Conservation (phyloP, 1,140 invertebrate species). For the Stenopsyche tienmushanensis region DNA sequence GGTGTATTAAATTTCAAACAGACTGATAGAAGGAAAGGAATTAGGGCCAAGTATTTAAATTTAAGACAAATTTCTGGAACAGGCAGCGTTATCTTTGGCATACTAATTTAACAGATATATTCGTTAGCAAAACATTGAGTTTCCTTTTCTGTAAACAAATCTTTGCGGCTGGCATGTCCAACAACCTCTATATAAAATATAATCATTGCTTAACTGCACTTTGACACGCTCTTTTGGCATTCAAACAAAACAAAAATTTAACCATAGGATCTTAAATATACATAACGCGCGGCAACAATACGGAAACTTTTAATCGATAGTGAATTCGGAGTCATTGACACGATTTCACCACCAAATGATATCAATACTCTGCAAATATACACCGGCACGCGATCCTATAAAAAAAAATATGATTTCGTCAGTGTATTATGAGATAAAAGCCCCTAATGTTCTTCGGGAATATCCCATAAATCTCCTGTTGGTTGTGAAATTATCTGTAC, state of each 20-base stretch:
- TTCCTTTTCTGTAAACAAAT: constrained; percentile 13
- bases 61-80: too few relatives aligned
- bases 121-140: constrained; percentile 23
- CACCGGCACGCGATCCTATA: background rate
- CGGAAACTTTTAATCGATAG: constrained; percentile 2
- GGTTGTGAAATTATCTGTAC: background rate
- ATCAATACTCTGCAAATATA: too few relatives aligned
- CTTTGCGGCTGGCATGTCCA: background rate
- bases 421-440: background rate
- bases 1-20: too few relatives aligned
- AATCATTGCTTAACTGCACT: background rate
- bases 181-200: constrained; percentile 25
- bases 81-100: background rate
- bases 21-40: too few relatives aligned
- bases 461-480: constrained; percentile 9
- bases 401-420: background rate
- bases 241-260: background rate
- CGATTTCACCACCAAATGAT: background rate
- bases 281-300: too few relatives aligned
- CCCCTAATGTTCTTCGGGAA: background rate
- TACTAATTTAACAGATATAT: constrained; percentile 22
- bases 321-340: background rate
- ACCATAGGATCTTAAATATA: too few relatives aligned
- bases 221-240: constrained; percentile 5
- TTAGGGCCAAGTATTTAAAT: too few relatives aligned